phyloP scores from a whole-genome alignment of 2,888 invertebrate genomes.

The Drosophila stalkeri region DNA sequence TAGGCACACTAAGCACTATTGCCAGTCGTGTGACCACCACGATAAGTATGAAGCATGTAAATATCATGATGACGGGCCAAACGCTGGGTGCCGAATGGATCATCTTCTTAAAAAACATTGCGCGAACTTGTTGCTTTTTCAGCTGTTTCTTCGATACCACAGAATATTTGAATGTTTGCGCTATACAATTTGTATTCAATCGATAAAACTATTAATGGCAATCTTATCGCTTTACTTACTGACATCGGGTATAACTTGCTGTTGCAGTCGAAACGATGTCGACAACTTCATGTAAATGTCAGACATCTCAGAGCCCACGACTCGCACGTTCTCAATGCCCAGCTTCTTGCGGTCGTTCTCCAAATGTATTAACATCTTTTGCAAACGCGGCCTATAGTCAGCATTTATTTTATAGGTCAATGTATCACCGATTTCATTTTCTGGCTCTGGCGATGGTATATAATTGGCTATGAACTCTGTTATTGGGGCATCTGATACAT shows the following conservation, averaged over 20 bases:
- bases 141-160: slow-evolving; percentile 56
- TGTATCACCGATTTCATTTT: slow-evolving; percentile 77
- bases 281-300: slow-evolving; percentile 75
- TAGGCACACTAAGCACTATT: slow-evolving; percentile 46
- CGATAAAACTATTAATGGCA: neutral
- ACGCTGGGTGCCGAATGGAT: slow-evolving; percentile 72
- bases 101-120: slow-evolving; percentile 77
- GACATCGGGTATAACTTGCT: slow-evolving; percentile 70
- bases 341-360: slow-evolving; percentile 63
- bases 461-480: slow-evolving; percentile 61
- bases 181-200: slow-evolving; percentile 22
- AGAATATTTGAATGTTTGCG: slow-evolving; percentile 67
- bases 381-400: slow-evolving; percentile 47
- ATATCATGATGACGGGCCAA: slow-evolving; percentile 73
- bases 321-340: slow-evolving; percentile 68
- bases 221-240: slow-evolving; percentile 58
- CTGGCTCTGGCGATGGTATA: slow-evolving; percentile 57
- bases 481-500: slow-evolving; percentile 62
- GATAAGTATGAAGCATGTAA: slow-evolving; percentile 86
- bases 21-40: slow-evolving; percentile 58
- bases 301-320: slow-evolving; percentile 65
- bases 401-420: slow-evolving; percentile 61
- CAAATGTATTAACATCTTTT: slow-evolving; percentile 69
- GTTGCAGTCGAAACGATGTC: slow-evolving; percentile 57
- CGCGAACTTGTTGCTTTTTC: slow-evolving; percentile 64